Conservation (phyloP, 2,888 invertebrate species). For the Reticulitermes lucifugus region DNA sequence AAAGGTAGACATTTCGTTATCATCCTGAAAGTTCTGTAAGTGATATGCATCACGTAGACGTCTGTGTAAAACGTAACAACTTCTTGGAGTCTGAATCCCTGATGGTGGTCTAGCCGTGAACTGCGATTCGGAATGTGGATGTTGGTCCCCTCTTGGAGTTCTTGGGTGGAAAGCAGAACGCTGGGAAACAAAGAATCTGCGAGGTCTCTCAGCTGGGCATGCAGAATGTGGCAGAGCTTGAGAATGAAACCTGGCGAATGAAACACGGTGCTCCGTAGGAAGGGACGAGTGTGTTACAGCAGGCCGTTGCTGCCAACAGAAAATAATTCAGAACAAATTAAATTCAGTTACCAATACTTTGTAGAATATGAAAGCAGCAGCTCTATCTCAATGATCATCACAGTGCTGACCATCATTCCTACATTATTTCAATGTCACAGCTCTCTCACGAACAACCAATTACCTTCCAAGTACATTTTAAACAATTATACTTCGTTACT, state of each 20-base stretch:
- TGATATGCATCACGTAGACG: neutral
- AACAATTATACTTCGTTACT: no score
- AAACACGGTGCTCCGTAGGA: neutral
- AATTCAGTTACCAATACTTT: no score
- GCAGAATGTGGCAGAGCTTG: constrained; percentile 22
- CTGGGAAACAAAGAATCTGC: constrained; percentile 53
- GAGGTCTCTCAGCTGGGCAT: constrained; percentile 43
- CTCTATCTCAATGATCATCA: no score
- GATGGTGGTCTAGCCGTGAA: neutral
- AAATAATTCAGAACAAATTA: no score
- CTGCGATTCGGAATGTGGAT: neutral
- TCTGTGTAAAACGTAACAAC: neutral
- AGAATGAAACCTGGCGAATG: constrained; percentile 8
- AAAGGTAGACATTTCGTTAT: neutral
- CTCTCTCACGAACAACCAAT: no score
- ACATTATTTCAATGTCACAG: no score
- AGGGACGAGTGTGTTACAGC: neutral
- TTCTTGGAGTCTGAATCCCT: neutral
- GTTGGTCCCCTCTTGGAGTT: constrained; percentile 28
- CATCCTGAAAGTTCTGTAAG: constrained; percentile 1
- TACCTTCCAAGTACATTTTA: no score
- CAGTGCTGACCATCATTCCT: no score
- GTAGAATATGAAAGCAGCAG: no score
- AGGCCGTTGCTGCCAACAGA: neutral
- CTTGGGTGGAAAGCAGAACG: constrained; percentile 61